A percentile compares a stretch with the other conserved stretches of the same genome.
phyloP scores from a whole-genome alignment of 2,888 invertebrate species.

The Beris chalybata region DNA sequence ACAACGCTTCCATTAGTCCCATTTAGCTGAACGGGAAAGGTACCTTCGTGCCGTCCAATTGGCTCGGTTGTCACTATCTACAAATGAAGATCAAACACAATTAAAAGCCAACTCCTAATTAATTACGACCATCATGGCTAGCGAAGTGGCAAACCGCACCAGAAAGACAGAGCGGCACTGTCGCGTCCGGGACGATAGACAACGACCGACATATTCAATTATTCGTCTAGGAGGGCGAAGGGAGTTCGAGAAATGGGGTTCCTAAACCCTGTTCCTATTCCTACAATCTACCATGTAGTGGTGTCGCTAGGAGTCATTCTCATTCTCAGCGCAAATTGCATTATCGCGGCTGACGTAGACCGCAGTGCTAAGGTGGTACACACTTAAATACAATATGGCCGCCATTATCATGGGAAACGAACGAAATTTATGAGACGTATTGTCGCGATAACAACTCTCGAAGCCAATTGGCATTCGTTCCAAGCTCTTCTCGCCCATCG shows the following conservation, averaged over 20 bases:
- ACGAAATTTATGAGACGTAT: constrained; percentile 26
- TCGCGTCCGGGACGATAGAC: background rate
- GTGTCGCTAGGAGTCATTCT: background rate
- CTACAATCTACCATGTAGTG: background rate
- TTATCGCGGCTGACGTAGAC: background rate
- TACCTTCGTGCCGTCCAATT: constrained; percentile 22
- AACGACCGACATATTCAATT: constrained; percentile 8
- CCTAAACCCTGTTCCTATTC: background rate
- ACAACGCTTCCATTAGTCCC: constrained; percentile 14
- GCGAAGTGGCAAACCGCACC: constrained; percentile 21
- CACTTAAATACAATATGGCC: constrained; percentile 16
- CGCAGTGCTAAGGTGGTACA: background rate
- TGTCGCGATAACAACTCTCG: constrained; percentile 20
- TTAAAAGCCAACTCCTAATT: constrained; percentile 28
- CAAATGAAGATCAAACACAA: constrained; percentile 20
- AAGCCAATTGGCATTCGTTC: constrained; percentile 15
- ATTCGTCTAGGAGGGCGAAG: background rate
- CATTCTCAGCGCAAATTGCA: background rate
- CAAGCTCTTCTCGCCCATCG: background rate
- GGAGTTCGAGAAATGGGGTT: constrained; percentile 2
- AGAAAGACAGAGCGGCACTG: background rate
- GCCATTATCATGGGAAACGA: constrained; percentile 28
- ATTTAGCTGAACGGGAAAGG: constrained; percentile 20
- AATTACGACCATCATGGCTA: constrained; percentile 26
- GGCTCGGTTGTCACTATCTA: constrained; percentile 13